A percentile compares a stretch with the other conserved stretches of the same genome.
Conservation (phyloP, 2,888 invertebrate genomes). For the Tipula vernalis region DNA sequence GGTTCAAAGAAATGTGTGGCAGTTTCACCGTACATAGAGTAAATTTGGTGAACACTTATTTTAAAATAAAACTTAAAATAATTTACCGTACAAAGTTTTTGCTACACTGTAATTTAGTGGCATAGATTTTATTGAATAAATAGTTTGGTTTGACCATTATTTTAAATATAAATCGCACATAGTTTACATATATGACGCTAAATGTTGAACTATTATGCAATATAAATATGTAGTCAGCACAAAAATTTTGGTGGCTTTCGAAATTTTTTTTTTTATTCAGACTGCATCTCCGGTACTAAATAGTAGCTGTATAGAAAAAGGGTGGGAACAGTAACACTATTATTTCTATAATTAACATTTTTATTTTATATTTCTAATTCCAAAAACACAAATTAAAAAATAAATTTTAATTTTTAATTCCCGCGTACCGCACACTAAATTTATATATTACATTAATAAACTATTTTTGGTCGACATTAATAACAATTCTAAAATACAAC, state of each 20-base stretch:
- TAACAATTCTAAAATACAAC: neutral
- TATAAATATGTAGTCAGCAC: neutral
- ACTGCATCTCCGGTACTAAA: too few species aligned
- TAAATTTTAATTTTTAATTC: neutral
- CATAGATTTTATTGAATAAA: too few species aligned
- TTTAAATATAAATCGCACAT: too few species aligned
- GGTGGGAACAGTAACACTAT: neutral
- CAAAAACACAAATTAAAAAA: neutral
- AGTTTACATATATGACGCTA: too few species aligned
- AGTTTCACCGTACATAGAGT: too few species aligned
- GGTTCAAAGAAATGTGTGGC: too few species aligned
- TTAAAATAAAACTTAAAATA: too few species aligned
- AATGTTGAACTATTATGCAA: too few species aligned
- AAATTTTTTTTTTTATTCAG: neutral
- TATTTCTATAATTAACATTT: neutral
- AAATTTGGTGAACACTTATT: too few species aligned
- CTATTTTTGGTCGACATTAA: constrained; percentile 1
- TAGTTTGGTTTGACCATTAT: too few species aligned
- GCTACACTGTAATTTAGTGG: too few species aligned
- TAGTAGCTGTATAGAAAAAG: neutral
- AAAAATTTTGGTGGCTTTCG: neutral
- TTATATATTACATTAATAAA: neutral
- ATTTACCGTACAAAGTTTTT: too few species aligned
- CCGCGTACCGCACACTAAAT: neutral
- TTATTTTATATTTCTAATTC: neutral